Base-by-base conservation (phyloP, 2,888 invertebrate genomes). In the Polydrusus pterygomalis region DNA sequence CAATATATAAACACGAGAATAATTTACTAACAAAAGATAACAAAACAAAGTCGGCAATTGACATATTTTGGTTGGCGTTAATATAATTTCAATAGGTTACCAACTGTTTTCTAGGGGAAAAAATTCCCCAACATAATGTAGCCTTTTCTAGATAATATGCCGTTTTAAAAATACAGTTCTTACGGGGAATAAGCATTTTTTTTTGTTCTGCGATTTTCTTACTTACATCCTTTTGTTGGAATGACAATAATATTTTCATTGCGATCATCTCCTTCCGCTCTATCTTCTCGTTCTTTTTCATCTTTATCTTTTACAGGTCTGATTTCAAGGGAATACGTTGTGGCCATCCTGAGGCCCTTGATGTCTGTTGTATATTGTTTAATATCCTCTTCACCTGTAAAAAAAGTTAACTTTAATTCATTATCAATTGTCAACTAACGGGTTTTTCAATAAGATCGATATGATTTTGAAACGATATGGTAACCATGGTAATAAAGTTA, bases 201-300 rank as follows among this genome's bases (percentile, higher is more conserved):
- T 25, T 25, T 25, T 25, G 25, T 5, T 5, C 25, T 3, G 5
- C 5, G 5, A 1, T 25, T 25, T 34, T 6, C 17, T 30, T 80
- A 90, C 94, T 92, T 90, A 95, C 95, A 95, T 89, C 95, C 95
- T 90, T 94, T 95, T 10, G 95, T 95, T 34, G 94, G 93, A 75
- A 95, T 92, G 38, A 94, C 90, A 77, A 95, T 92, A 82, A 92
- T 91, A 82, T 92, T 92, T 58, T 91, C 90, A 58, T 90, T 90
- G 70, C 89, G 89, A 77, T 90, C 88, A 58, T 83, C 84, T 3
- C 84, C 87, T 77, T 89, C 87, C 18, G 88, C 85, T 69, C 89
- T 79, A 77, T 86, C 85, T 81, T 87, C 88, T 85, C 87, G 78
- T 85, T 83, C 84, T 17, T 89, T 89, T 84, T 85, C 76, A 0